Evolutionary conservation across 1,140 invertebrate genomes (phyloP).

Genomic region (Drosophila erecta): DNA sequence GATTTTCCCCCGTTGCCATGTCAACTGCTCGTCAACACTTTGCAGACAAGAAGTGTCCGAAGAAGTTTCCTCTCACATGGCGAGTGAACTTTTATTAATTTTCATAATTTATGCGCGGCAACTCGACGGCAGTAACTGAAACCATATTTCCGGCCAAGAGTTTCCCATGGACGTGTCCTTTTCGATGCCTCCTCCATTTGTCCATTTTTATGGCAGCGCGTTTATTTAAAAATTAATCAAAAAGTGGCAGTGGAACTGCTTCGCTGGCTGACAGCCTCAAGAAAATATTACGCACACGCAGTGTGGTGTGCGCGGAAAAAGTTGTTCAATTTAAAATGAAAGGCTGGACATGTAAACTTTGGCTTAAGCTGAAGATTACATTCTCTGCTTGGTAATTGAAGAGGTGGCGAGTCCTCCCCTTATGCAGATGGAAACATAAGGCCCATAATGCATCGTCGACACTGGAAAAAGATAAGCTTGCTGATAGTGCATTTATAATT

Average conservation of each 20-base stretch:
- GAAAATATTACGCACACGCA: constrained; percentile 70
- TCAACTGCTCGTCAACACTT: constrained; percentile 73
- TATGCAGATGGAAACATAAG: constrained; percentile 4
- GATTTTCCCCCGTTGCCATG: constrained; percentile 45
- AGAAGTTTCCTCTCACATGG: constrained; percentile 26
- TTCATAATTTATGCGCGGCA: constrained; percentile 75
- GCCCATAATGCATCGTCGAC: background rate
- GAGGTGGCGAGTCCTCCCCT: background rate
- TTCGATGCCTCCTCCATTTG: constrained; percentile 50
- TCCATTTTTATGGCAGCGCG: constrained; percentile 66
- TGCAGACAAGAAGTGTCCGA: constrained; percentile 31
- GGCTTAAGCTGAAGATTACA: constrained; percentile 8
- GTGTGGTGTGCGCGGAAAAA: constrained; percentile 27
- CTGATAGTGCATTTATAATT: background rate
- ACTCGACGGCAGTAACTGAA: constrained; percentile 35
- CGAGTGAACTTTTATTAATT: constrained; percentile 79
- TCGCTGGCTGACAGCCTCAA: constrained; percentile 34
- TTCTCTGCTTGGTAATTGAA: constrained; percentile 8
- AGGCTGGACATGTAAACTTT: constrained; percentile 10
- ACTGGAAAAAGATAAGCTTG: background rate
- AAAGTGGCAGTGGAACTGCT: constrained; percentile 63
- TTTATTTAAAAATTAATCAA: constrained; percentile 83
- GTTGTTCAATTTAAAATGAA: constrained; percentile 66
- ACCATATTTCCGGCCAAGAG: constrained; percentile 34
- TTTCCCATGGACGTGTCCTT: constrained; percentile 30